phyloP scores from a whole-genome alignment of 2,113 vertebrate genomes.

The Phaethornis superciliosus region DNA sequence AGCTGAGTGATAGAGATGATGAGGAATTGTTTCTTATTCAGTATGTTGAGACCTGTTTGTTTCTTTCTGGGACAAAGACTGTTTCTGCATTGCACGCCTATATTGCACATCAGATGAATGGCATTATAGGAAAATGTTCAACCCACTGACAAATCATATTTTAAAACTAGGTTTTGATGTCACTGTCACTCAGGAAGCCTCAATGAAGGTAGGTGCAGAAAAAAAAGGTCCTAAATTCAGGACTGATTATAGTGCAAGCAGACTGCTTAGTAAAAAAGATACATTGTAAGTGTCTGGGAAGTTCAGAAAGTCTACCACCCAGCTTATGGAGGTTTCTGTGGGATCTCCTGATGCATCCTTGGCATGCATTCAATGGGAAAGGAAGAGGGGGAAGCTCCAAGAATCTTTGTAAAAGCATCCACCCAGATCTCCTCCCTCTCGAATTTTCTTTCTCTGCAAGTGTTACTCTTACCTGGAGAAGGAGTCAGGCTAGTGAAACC shows the following conservation, averaged over 20 bases:
- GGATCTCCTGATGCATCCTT: neutral
- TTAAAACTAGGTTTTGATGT: neutral
- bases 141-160: neutral
- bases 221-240: neutral
- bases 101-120: neutral
- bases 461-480: neutral
- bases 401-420: neutral
- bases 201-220: neutral
- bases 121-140: neutral
- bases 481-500: neutral
- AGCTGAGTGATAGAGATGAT: neutral
- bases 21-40: neutral
- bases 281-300: neutral
- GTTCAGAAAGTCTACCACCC: neutral
- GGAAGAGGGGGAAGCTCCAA: neutral
- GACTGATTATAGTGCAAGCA: neutral
- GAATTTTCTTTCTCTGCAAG: neutral
- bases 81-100: neutral
- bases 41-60: neutral
- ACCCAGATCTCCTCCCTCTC: neutral
- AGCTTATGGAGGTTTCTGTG: neutral
- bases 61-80: neutral
- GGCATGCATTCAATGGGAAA: neutral
- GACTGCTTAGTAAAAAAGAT: neutral
- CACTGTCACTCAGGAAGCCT: neutral